phyloP scores from a whole-genome alignment of 2,888 invertebrate genomes.

The Griposia aprilina region DNA sequence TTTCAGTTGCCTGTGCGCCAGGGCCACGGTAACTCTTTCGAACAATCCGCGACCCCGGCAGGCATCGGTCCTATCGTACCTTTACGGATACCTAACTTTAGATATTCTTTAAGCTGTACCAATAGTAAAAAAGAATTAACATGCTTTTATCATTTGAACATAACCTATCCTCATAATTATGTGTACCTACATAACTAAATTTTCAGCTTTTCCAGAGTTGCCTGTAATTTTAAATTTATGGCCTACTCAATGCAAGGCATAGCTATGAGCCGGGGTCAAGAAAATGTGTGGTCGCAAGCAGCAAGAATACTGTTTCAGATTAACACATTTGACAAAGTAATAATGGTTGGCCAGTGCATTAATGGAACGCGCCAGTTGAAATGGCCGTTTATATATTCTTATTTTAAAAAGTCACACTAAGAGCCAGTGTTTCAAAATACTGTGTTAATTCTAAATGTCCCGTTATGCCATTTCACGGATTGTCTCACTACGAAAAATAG shows the following conservation, averaged over 20 bases:
- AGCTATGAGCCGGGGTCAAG: too few species aligned
- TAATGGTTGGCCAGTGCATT: background rate
- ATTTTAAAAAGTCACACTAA: background rate
- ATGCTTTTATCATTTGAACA: background rate
- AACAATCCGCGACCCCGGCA: too few species aligned
- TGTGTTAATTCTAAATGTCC: too few species aligned
- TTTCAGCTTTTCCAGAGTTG: background rate
- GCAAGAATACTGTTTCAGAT: background rate
- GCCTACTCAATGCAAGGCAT: too few species aligned
- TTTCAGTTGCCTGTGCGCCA: too few species aligned
- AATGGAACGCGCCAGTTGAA: background rate
- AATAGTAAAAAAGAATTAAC: background rate
- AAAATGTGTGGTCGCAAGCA: background rate
- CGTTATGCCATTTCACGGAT: too few species aligned
- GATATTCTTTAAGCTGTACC: background rate
- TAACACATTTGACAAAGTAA: background rate
- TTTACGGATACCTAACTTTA: too few species aligned
- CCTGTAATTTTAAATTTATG: too few species aligned
- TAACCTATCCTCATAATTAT: background rate
- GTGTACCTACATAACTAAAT: background rate
- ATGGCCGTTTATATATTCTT: background rate
- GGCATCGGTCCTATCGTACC: too few species aligned
- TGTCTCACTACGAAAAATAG: too few species aligned
- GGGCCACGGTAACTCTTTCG: too few species aligned
- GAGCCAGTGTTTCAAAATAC: too few species aligned